Evolutionary conservation across 2,113 vertebrate genomes (phyloP).

Genomic region (Turdus rufiventris): DNA sequence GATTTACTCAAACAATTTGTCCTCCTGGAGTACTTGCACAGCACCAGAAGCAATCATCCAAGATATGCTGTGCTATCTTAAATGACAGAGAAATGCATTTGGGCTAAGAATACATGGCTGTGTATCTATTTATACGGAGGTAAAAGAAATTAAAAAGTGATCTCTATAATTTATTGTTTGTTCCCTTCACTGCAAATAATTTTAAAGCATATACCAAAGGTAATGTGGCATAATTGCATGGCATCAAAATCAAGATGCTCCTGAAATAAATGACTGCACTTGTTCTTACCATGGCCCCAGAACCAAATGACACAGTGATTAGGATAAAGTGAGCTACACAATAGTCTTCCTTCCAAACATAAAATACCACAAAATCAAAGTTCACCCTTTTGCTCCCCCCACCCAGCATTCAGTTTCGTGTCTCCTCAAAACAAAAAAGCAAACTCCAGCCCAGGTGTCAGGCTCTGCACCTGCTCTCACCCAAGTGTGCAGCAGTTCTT

Average conservation of each 20-base stretch:
- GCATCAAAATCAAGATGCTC: background rate
- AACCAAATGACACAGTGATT: background rate
- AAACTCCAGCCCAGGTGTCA: too few relatives aligned
- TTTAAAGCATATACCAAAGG: background rate
- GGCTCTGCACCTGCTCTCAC: background rate
- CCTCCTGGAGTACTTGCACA: background rate
- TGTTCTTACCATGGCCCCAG: background rate
- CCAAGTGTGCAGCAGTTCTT: fast-evolving
- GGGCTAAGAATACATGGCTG: background rate
- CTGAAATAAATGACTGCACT: background rate
- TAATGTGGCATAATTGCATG: background rate
- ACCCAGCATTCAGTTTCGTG: fast-evolving
- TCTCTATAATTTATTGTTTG: background rate
- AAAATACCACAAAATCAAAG: background rate
- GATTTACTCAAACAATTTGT: constrained; percentile 43
- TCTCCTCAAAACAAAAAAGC: background rate
- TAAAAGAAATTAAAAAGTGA: background rate
- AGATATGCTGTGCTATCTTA: background rate
- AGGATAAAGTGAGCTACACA: fast-evolving
- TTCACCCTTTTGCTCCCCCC: background rate
- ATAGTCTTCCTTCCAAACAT: background rate
- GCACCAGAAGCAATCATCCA: background rate
- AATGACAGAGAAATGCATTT: background rate
- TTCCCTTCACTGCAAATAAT: background rate
- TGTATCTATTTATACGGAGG: background rate